A percentile compares a stretch with the other conserved stretches of the same genome.
phyloP scores from a whole-genome alignment of 2,888 invertebrate species.

The Pedicia rivosa region DNA sequence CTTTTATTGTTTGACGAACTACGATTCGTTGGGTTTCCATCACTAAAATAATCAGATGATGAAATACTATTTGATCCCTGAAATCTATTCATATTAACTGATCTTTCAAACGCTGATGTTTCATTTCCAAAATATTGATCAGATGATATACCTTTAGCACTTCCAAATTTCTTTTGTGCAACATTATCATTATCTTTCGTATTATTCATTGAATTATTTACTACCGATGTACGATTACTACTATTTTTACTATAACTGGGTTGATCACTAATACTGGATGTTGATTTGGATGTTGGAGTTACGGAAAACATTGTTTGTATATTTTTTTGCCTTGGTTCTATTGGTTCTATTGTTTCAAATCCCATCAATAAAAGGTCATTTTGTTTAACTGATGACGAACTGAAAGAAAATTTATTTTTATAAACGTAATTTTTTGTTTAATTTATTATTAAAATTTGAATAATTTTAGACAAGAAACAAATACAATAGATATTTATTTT shows the following conservation, averaged over 20 bases:
- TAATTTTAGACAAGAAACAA: too few species aligned
- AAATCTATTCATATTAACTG: slow-evolving; percentile 52
- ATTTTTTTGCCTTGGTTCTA: slow-evolving; percentile 24
- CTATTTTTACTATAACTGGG: slow-evolving; percentile 1
- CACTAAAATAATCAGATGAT: slow-evolving; percentile 87
- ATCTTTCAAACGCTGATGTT: slow-evolving; percentile 33
- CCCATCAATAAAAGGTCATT: slow-evolving; percentile 25
- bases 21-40: slow-evolving; percentile 26
- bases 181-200: slow-evolving; percentile 41
- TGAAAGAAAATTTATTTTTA: not conserved
- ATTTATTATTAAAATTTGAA: not conserved
- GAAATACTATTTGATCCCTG: slow-evolving; percentile 92
- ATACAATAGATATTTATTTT: too few species aligned
- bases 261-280: slow-evolving; percentile 3
- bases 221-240: slow-evolving; percentile 8
- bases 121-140: slow-evolving; percentile 87
- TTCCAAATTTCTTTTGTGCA: slow-evolving; percentile 91
- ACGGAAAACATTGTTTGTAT: slow-evolving; percentile 26
- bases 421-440: not conserved
- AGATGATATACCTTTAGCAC: slow-evolving; percentile 95
- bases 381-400: slow-evolving; percentile 8
- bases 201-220: slow-evolving; percentile 9
- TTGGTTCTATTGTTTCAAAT: slow-evolving; percentile 29
- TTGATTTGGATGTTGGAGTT: not conserved
- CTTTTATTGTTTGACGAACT: slow-evolving; percentile 15